Percentiles rank a stretch among this genome's conserved stretches.
Conservation (phyloP, 2,797 vertebrate genomes). For the Periophthalmus magnuspinnatus region DNA sequence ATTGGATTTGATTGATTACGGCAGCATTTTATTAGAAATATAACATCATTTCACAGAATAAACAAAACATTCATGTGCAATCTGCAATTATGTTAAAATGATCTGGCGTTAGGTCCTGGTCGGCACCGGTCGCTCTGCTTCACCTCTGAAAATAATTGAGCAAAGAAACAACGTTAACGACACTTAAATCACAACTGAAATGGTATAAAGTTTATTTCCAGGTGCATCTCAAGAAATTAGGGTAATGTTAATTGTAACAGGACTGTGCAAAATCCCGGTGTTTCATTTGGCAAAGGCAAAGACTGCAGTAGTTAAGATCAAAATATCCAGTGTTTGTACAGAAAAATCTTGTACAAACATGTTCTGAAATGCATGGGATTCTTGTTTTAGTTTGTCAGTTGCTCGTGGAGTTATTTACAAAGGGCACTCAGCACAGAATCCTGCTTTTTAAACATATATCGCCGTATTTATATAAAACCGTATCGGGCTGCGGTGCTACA, state of each 20-base stretch:
- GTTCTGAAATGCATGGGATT: too few relatives aligned
- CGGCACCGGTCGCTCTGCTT: slow-evolving; percentile 72
- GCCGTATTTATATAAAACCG: too few relatives aligned
- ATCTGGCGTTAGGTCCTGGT: slow-evolving; percentile 61
- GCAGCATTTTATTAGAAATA: slow-evolving; percentile 55
- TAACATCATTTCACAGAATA: slow-evolving; percentile 43
- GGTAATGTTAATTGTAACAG: not conserved
- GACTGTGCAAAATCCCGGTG: too few relatives aligned
- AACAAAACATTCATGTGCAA: slow-evolving; percentile 32
- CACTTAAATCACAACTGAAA: not conserved
- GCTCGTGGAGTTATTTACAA: too few relatives aligned
- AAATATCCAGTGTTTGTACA: too few relatives aligned
- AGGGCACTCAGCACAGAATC: too few relatives aligned
- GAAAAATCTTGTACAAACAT: too few relatives aligned
- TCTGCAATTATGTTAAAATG: slow-evolving; percentile 37
- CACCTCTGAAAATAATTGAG: slow-evolving; percentile 81
- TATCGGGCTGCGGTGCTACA: too few relatives aligned
- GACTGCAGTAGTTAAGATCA: too few relatives aligned
- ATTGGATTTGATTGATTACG: slow-evolving; percentile 47
- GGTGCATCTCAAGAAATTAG: not conserved
- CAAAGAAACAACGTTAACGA: slow-evolving; percentile 59
- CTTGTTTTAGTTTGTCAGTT: too few relatives aligned
- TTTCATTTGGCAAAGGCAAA: too few relatives aligned
- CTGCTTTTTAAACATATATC: too few relatives aligned
- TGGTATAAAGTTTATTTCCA: not conserved